Conservation (phyloP, 1,140 invertebrate genomes). For the Saxidomus purpurata region DNA sequence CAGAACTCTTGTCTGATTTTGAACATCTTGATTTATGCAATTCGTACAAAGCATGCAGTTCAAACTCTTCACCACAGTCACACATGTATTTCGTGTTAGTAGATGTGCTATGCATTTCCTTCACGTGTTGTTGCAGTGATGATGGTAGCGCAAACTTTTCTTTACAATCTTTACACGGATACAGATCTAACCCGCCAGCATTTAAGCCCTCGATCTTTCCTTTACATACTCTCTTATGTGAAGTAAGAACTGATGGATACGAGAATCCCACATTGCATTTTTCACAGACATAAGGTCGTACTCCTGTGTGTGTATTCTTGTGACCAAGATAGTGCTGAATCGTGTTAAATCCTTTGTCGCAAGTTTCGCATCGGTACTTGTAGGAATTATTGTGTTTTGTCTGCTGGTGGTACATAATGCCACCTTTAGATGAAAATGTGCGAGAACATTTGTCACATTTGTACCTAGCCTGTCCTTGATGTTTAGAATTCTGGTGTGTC, state of each 20-base stretch:
- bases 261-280: conserved; percentile 49
- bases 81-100: conserved; percentile 29
- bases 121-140: conserved; percentile 26
- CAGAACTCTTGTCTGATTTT: conserved; percentile 3
- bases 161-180: conserved; percentile 56
- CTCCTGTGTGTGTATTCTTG: conserved; percentile 57
- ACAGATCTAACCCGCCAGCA: conserved; percentile 10
- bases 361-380: conserved; percentile 59
- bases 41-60: conserved; percentile 33
- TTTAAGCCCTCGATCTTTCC: conserved; percentile 26
- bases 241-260: conserved; percentile 52
- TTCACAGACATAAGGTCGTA: conserved; percentile 57
- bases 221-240: conserved; percentile 54
- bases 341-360: conserved; percentile 56
- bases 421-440: conserved; percentile 59
- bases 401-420: conserved; percentile 50
- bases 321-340: conserved; percentile 57
- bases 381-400: conserved; percentile 62
- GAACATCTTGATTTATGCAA: conserved; percentile 31
- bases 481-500: conserved; percentile 33
- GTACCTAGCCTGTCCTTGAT: conserved; percentile 55
- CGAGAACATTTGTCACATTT: conserved; percentile 56
- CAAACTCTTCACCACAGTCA: conserved; percentile 32
- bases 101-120: neutral
- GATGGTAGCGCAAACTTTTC: conserved; percentile 30